A percentile compares a stretch with the other conserved stretches of the same genome.
These are phyloP conservation scores for Montipora efflorescens DNA, from an alignment of 64 coral and sea anemone genomes.

Conservation along the genomic window DNA sequence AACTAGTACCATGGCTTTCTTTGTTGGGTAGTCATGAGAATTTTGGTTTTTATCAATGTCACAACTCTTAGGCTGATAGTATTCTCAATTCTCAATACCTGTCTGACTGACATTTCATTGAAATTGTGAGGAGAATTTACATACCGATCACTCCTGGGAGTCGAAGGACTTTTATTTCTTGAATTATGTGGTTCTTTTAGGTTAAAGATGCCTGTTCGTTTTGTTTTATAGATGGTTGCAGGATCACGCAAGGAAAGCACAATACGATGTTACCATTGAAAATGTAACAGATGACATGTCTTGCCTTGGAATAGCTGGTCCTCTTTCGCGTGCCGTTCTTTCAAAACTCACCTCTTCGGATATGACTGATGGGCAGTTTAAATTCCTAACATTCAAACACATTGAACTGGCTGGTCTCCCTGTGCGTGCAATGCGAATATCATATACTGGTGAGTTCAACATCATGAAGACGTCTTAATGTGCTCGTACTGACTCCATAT, in stretches of 20 bases:
- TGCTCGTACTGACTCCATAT: no score
- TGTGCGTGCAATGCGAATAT: constrained; percentile 88
- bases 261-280: constrained; percentile 76
- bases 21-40: no score
- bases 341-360: constrained; percentile 83
- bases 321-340: constrained; percentile 78
- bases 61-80: no score
- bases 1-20: no score
- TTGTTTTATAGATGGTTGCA: constrained; percentile 74
- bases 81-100: no score
- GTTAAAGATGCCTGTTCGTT: background rate
- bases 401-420: constrained; percentile 90
- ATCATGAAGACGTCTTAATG: background rate
- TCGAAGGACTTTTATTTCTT: no score
- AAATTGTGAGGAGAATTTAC: no score
- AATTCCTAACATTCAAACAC: constrained; percentile 85
- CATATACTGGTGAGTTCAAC: constrained; percentile 81
- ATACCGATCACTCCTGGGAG: no score
- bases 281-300: constrained; percentile 93
- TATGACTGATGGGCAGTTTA: constrained; percentile 80
- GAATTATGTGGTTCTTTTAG: background rate
- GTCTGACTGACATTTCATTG: no score
- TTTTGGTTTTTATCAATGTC: no score
- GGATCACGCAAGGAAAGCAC: constrained; percentile 75
- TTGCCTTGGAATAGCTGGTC: constrained; percentile 81